These are phyloP conservation scores for Drosophila santomea DNA, from an alignment of 1,140 invertebrate genomes.

Conservation along the genomic window DNA sequence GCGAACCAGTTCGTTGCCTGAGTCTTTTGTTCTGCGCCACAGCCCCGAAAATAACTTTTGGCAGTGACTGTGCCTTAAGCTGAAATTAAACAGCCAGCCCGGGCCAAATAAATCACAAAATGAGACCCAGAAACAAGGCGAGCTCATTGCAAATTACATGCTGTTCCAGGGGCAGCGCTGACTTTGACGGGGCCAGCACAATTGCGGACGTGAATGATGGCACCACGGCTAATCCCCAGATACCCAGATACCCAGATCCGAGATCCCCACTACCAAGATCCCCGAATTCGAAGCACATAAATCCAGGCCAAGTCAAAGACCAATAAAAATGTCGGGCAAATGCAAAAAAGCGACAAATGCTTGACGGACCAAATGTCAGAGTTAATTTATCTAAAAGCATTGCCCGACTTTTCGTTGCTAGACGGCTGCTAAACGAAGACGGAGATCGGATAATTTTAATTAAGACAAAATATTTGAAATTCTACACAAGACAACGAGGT, in stretches of 20 bases:
- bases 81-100: conserved; percentile 50
- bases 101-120: conserved; percentile 69
- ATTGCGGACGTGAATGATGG: conserved; percentile 65
- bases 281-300: conserved; percentile 45
- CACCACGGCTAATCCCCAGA: conserved; percentile 63
- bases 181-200: conserved; percentile 49
- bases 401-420: conserved; percentile 62
- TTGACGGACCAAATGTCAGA: conserved; percentile 70
- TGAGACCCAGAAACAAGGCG: conserved; percentile 44
- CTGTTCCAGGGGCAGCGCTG: conserved; percentile 33
- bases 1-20: conserved; percentile 70
- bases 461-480: conserved; percentile 78
- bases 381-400: conserved; percentile 77
- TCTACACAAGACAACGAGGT: conserved; percentile 55
- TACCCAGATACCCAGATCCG: conserved; percentile 25
- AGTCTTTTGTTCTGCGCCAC: conserved; percentile 67
- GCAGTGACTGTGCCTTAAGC: conserved; percentile 63
- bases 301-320: conserved; percentile 75
- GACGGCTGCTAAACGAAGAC: conserved; percentile 2
- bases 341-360: conserved; percentile 77
- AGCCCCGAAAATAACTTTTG: conserved; percentile 43
- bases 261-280: conserved; percentile 17
- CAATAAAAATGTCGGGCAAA: conserved; percentile 79
- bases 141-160: conserved; percentile 75
- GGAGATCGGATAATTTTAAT: conserved; percentile 63